phyloP scores from a whole-genome alignment of 2,888 invertebrate species.

The Crematogaster levior region DNA sequence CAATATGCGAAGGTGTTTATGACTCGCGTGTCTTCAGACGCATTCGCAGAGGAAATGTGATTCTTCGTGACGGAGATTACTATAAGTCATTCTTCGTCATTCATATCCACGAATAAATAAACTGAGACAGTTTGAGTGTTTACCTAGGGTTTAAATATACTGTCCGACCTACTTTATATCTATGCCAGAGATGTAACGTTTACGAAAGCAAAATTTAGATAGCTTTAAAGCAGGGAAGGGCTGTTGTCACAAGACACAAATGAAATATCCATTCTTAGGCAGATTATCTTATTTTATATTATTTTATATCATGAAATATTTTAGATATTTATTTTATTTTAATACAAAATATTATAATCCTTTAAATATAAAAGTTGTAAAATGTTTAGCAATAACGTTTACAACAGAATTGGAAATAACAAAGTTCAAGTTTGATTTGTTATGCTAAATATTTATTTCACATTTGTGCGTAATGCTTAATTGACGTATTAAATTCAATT shows the following conservation, averaged over 20 bases:
- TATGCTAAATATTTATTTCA: background rate
- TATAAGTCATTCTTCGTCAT: conserved; percentile 17
- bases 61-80: background rate
- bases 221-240: background rate
- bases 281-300: background rate
- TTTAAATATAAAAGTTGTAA: background rate
- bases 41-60: background rate
- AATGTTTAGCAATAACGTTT: background rate
- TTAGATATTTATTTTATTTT: background rate
- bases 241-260: background rate
- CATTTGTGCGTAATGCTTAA: background rate
- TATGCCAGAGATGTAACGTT: conserved; percentile 10
- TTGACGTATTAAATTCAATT: conserved; percentile 3
- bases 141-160: conserved; percentile 40
- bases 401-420: background rate
- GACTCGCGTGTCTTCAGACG: background rate
- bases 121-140: conserved; percentile 29
- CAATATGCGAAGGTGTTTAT: background rate
- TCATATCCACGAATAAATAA: conserved; percentile 15
- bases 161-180: conserved; percentile 25
- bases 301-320: background rate
- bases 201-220: conserved; percentile 21
- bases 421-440: background rate
- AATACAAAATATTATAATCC: background rate
- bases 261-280: background rate